Percentiles rank a stretch among this genome's conserved stretches.
Conservation (phyloP, 2,888 invertebrate genomes). For the Sphaerophoria rueppellii region DNA sequence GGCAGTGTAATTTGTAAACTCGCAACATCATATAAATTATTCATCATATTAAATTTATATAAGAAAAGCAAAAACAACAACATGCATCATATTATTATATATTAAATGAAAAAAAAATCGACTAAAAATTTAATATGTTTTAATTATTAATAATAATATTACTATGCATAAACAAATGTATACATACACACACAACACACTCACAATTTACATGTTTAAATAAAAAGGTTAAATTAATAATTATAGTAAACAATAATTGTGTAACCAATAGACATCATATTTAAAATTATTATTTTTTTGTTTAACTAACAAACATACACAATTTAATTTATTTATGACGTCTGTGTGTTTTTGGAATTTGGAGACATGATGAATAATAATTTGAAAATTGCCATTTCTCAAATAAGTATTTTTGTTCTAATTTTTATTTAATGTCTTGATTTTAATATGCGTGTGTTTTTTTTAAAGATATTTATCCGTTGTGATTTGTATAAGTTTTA, state of each 20-base stretch:
- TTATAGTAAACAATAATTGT: slow-evolving; percentile 19
- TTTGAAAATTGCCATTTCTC: slow-evolving; percentile 53
- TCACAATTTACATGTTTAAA: slow-evolving; percentile 28
- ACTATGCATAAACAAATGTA: slow-evolving; percentile 65
- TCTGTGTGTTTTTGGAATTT: slow-evolving; percentile 68
- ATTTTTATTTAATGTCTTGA: slow-evolving; percentile 24
- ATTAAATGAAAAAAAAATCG: slow-evolving; percentile 37
- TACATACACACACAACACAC: slow-evolving; percentile 54
- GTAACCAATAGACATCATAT: slow-evolving; percentile 64
- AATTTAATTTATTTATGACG: slow-evolving; percentile 3
- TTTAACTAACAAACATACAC: slow-evolving; percentile 19
- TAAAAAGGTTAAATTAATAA: slow-evolving; percentile 2
- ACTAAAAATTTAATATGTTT: slow-evolving; percentile 62
- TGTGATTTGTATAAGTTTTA: slow-evolving; percentile 63
- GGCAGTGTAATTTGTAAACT: slow-evolving; percentile 97
- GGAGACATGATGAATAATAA: slow-evolving; percentile 51
- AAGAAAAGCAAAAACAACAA: slow-evolving; percentile 4
- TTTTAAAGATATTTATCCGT: slow-evolving; percentile 34
- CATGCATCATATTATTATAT: slow-evolving; percentile 35
- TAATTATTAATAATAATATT: slow-evolving; percentile 46
- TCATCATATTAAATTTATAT: slow-evolving; percentile 12
- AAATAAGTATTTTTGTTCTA: slow-evolving; percentile 42
- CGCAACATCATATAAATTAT: slow-evolving; percentile 45
- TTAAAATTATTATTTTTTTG: slow-evolving; percentile 44
- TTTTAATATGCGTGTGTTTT: slow-evolving; percentile 43